Evolutionary conservation across 2,888 invertebrate genomes (phyloP), one percentile per base, ranked within the genome.

Genomic region (Autographa gamma): DNA sequence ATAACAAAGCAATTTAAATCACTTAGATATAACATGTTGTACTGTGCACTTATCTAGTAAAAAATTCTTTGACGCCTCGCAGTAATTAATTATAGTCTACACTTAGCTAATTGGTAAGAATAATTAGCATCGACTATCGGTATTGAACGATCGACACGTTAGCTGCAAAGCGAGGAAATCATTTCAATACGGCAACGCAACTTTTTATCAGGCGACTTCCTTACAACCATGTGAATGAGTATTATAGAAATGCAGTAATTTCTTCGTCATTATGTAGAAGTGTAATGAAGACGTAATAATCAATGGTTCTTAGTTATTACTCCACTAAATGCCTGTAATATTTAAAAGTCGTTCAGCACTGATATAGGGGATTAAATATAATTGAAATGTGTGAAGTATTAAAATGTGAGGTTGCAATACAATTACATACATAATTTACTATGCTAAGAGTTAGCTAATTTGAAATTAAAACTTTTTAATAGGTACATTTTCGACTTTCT

Each of bases 41-140:
- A 64, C 66, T 58, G 48, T 60, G 58, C 67, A 71, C 68, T 71
- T 73, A 73, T 63, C 56, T 74, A 68, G 66, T 70, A 75, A 77
- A 77, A 75, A 72, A 73, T 60, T 80, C 59, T 66, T 76, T 72
- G 71, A 76, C 76, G 76, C 70, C 61, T 72, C 69, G 69, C 65
- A 69, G 65, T 76, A 70, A 69, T 81, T 82, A 76, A 54, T 71
- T 62, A 59, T 41, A 56, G 13, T 56, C 54, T 25, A 56, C 11
- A 56, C 54, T 56, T 71, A 66, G 73, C 60, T 84, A 83, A 79
- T 83, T 82, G 77, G 66, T 71, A 74, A 71, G 74, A 77, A 79
- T 77, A 83, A 76, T 73, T 74, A 67, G 65, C 76, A 66, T 68
- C 61, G 58, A 54, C 31, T 68, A 61, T 58, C 58, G 52, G 52